These are phyloP conservation scores for Triplophysa yarkandensis DNA, from an alignment of 2,797 vertebrate species.

Conservation along the genomic window DNA sequence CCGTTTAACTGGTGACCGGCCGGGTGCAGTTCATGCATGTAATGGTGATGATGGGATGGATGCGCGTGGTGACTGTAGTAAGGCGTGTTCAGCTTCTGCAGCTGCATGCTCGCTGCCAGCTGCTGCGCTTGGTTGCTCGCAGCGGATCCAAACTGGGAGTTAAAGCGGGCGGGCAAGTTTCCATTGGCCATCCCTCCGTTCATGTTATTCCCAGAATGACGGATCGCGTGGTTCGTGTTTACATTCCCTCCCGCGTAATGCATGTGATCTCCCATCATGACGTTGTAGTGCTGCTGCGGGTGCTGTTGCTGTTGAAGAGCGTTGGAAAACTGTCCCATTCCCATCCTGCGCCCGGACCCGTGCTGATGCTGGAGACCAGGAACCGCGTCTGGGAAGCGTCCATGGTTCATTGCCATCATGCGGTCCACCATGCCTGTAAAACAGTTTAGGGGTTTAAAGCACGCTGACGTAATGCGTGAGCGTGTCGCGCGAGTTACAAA, in stretches of 20 bases:
- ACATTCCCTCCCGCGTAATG: constrained; percentile 81
- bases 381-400: constrained; percentile 83
- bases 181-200: constrained; percentile 77
- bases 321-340: constrained; percentile 81
- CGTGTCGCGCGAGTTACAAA: too few species aligned
- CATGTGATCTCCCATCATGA: constrained; percentile 83
- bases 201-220: constrained; percentile 77
- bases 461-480: background rate
- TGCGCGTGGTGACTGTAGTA: constrained; percentile 84
- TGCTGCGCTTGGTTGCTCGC: constrained; percentile 80
- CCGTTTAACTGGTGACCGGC: constrained; percentile 81
- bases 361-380: constrained; percentile 84
- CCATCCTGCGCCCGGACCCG: constrained; percentile 79
- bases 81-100: constrained; percentile 89
- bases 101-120: constrained; percentile 86
- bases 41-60: constrained; percentile 83
- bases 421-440: constrained; percentile 79
- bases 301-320: constrained; percentile 78
- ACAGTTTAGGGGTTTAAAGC: background rate
- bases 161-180: constrained; percentile 77
- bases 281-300: constrained; percentile 77
- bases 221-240: constrained; percentile 76
- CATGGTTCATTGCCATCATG: constrained; percentile 90
- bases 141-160: constrained; percentile 77
- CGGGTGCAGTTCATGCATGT: constrained; percentile 85